phyloP scores from a whole-genome alignment of 2,113 vertebrate genomes.

The Oxyruncus cristatus region DNA sequence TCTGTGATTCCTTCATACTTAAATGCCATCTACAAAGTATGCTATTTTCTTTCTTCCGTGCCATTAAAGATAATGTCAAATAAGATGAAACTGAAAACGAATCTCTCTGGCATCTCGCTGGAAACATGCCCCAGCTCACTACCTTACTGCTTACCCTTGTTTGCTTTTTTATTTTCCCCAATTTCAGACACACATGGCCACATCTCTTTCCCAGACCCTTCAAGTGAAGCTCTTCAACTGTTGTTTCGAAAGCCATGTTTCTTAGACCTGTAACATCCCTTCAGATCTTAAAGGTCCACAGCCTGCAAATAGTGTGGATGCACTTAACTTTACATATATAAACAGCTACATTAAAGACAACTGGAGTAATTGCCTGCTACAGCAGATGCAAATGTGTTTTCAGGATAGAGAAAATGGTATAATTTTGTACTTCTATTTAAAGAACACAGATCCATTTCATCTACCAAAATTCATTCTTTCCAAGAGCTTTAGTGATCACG shows the following conservation, averaged over 20 bases:
- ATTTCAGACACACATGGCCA: not conserved
- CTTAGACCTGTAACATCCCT: not conserved
- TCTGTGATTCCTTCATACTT: constrained; percentile 34
- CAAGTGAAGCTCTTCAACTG: not conserved
- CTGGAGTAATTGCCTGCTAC: constrained; percentile 25
- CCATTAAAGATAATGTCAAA: constrained; percentile 57
- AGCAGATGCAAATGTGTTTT: constrained; percentile 57
- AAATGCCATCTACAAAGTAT: constrained; percentile 24
- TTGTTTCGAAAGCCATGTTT: not conserved
- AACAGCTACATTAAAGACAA: constrained; percentile 37
- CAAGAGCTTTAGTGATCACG: constrained; percentile 27
- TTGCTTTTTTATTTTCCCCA: not conserved
- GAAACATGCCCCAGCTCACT: not conserved
- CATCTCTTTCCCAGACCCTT: not conserved
- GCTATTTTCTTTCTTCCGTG: constrained; percentile 59
- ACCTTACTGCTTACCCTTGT: not conserved
- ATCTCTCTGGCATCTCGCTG: not conserved
- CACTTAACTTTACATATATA: not conserved
- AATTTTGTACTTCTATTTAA: constrained; percentile 56
- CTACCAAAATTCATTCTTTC: constrained; percentile 43
- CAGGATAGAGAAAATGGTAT: constrained; percentile 22
- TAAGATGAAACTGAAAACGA: constrained; percentile 38
- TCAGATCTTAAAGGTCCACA: not conserved
- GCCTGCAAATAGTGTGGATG: not conserved
- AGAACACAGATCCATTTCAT: constrained; percentile 55